Evolutionary conservation across 2,888 invertebrate species (phyloP).

Genomic region (Eutolmus rufibarbis): DNA sequence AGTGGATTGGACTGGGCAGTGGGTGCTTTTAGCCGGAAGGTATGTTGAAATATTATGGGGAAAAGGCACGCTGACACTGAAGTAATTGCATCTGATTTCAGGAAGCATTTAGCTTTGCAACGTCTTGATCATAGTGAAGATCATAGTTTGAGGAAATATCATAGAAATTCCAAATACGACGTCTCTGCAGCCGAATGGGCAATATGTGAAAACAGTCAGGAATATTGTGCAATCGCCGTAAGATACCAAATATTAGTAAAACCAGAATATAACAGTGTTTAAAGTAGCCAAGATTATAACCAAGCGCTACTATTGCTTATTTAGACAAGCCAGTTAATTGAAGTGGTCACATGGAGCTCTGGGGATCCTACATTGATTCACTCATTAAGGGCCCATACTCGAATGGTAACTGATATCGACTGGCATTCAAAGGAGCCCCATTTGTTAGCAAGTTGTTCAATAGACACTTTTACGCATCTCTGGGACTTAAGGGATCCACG

Average conservation of each 20-base stretch:
- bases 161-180: slow-evolving; percentile 91
- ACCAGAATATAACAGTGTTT: too few relatives aligned
- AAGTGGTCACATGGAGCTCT: slow-evolving; percentile 81
- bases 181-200: slow-evolving; percentile 94
- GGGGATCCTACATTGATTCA: slow-evolving; percentile 76
- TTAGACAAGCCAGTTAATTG: slow-evolving; percentile 86
- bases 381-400: slow-evolving; percentile 80
- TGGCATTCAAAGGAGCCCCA: slow-evolving; percentile 85
- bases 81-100: slow-evolving; percentile 45
- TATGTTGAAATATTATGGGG: slow-evolving; percentile 58
- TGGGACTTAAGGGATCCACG: slow-evolving; percentile 91
- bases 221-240: slow-evolving; percentile 88
- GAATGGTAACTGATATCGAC: slow-evolving; percentile 89
- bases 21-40: slow-evolving; percentile 82
- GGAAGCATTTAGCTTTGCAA: slow-evolving; percentile 77
- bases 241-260: slow-evolving; percentile 54
- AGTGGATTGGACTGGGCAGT: slow-evolving; percentile 84
- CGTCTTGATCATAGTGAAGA: slow-evolving; percentile 71
- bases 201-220: slow-evolving; percentile 77
- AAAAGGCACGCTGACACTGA: not conserved
- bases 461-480: slow-evolving; percentile 90
- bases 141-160: slow-evolving; percentile 75
- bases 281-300: not conserved
- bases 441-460: slow-evolving; percentile 86
- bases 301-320: not conserved